These are phyloP conservation scores for Timema podura DNA, from an alignment of 2,888 invertebrate genomes.

Conservation along the genomic window DNA sequence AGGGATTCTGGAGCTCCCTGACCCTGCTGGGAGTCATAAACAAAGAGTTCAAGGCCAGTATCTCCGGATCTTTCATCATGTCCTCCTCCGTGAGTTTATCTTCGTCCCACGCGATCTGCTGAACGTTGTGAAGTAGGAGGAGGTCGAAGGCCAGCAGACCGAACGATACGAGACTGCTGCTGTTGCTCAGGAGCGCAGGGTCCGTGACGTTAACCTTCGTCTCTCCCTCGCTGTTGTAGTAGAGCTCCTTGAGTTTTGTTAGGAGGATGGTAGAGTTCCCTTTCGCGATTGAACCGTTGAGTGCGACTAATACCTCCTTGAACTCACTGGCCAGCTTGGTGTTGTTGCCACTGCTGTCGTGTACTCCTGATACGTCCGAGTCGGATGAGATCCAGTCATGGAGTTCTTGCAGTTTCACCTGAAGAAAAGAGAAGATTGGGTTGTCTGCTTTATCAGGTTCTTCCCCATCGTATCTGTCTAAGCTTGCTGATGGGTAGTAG, in stretches of 20 bases:
- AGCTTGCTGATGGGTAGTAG: no score
- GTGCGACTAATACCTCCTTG: constrained; percentile 44
- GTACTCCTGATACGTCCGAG: constrained; percentile 40
- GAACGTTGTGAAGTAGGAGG: constrained; percentile 54
- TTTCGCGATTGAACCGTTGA: constrained; percentile 52
- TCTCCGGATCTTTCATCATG: constrained; percentile 53
- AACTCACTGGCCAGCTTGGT: constrained; percentile 29
- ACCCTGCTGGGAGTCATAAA: constrained; percentile 51
- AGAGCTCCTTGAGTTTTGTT: constrained; percentile 50
- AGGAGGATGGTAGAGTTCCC: constrained; percentile 51
- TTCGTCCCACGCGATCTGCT: constrained; percentile 54
- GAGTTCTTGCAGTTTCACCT: constrained; percentile 51
- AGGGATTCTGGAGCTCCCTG: constrained; percentile 20
- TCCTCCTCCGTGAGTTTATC: constrained; percentile 48
- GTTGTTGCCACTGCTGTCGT: neutral
- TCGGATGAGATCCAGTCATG: constrained; percentile 52
- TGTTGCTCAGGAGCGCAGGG: constrained; percentile 45
- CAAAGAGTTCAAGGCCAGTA: constrained; percentile 54
- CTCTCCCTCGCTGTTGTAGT: constrained; percentile 46
- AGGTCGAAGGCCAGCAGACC: constrained; percentile 56
- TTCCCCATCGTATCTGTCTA: constrained; percentile 46
- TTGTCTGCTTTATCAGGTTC: constrained; percentile 39
- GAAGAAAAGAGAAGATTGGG: constrained; percentile 49
- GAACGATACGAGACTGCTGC: constrained; percentile 52
- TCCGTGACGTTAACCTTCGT: constrained; percentile 36